Percentiles rank a stretch among this genome's conserved stretches.
phyloP scores from a whole-genome alignment of 2,113 vertebrate species.

The Phaethon lepturus region DNA sequence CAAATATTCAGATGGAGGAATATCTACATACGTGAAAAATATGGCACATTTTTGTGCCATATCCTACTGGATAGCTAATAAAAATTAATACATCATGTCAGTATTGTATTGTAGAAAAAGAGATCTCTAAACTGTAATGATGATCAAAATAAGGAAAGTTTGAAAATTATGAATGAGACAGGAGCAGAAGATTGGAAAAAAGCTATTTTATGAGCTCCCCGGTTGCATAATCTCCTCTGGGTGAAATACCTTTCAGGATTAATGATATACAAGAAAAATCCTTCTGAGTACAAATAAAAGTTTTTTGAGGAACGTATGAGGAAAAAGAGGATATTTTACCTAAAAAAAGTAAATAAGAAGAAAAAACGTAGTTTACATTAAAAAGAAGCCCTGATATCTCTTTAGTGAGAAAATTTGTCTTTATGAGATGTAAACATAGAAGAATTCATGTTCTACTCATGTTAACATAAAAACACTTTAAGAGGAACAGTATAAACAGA shows the following conservation, averaged over 20 bases:
- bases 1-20: neutral
- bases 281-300: neutral
- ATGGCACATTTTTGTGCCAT: neutral
- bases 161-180: neutral
- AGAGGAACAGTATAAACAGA: neutral
- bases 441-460: neutral
- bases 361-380: neutral
- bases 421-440: neutral
- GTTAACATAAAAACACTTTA: neutral
- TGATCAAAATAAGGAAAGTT: neutral
- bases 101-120: neutral
- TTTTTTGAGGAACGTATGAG: neutral
- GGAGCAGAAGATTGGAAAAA: neutral
- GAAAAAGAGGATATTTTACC: neutral
- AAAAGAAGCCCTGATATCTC: neutral
- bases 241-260: neutral
- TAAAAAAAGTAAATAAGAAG: neutral
- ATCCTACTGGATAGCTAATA: neutral
- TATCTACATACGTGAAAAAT: neutral
- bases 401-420: neutral
- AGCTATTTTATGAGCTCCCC: neutral
- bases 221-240: neutral
- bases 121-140: neutral
- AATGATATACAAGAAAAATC: neutral
- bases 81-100: neutral